Evolutionary conservation across 2,888 invertebrate genomes (phyloP).

Genomic region (Trissolcus japonicus): DNA sequence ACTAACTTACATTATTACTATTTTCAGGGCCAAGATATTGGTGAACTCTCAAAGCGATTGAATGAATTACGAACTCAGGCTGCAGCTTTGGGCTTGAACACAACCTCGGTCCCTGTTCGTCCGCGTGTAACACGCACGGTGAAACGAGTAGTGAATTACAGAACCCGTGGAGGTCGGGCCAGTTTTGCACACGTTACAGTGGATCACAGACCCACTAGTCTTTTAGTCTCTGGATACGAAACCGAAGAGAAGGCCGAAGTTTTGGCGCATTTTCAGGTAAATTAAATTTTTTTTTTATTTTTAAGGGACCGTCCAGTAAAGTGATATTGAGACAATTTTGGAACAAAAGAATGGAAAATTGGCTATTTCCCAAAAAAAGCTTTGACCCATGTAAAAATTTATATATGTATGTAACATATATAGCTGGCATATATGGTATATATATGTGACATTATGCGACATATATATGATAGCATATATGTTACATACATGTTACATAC

Average conservation of each 20-base stretch:
- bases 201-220: constrained; percentile 90
- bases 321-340: too few species aligned
- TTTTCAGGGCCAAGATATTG: constrained; percentile 85
- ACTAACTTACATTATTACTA: background rate
- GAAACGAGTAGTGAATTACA: constrained; percentile 62
- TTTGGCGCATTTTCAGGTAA: constrained; percentile 88
- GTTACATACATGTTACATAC: too few species aligned
- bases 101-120: constrained; percentile 62
- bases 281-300: too few species aligned
- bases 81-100: constrained; percentile 75
- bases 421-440: too few species aligned
- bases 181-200: constrained; percentile 80
- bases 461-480: too few species aligned
- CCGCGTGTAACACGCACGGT: constrained; percentile 68
- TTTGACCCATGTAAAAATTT: too few species aligned
- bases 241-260: constrained; percentile 89
- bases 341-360: too few species aligned
- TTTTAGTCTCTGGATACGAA: constrained; percentile 92
- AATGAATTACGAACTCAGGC: constrained; percentile 83
- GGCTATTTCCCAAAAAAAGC: too few species aligned
- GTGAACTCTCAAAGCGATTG: constrained; percentile 84
- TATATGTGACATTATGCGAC: too few species aligned
- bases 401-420: too few species aligned
- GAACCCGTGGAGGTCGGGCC: constrained; percentile 74
- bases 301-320: too few species aligned